Base-by-base conservation (phyloP, 2,113 vertebrate species). In the Psilopogon haemacephalus region DNA sequence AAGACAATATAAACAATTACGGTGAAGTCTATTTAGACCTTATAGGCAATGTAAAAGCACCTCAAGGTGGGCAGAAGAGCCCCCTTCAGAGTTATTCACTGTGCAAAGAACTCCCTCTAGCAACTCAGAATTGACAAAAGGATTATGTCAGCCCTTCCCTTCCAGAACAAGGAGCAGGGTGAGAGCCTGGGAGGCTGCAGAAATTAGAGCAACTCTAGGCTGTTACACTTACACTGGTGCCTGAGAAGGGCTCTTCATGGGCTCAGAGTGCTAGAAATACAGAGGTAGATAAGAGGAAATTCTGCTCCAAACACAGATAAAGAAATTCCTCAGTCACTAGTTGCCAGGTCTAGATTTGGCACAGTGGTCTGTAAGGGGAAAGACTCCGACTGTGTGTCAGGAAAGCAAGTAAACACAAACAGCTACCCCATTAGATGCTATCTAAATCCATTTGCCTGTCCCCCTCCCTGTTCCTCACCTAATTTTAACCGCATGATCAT, bases 1-100 rank as follows among this genome's bases (percentile, higher is more conserved):
- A 93, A 95, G 90, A 95, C 92, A 90, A 93, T 93, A 93, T 38
- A 81, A 88, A 86, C 90, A 93, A 93, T 96, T 95, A 96, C 9
- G 60, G 75, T 28, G 44, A 91, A 85, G 87, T 75, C 76, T 80
- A 89, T 89, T 96, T 91, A 95, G 72, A 78, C 72, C 90, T 95
- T 92, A 84, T 1, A 70, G 90, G 89, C 79, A 84, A 94, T 65
- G 65, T 93, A 84, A 71, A 80, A 93, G 84, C 70, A 89, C 91
- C 82, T 94, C 88, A 78, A 90, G 91, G 93, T 94, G 89, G 72
- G 83, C 75, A 94, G 89, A 94, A 95, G 52, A 87, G 94, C 37
- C 88, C 94, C 77, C 91, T 67, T 85, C 82, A 87, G 94, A 88
- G 87, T 69, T 95, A 87, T 85, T 87, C 6, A 0, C 52, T 33